Conservation (phyloP, 1,140 invertebrate species). For the Monomorium pharaonis region DNA sequence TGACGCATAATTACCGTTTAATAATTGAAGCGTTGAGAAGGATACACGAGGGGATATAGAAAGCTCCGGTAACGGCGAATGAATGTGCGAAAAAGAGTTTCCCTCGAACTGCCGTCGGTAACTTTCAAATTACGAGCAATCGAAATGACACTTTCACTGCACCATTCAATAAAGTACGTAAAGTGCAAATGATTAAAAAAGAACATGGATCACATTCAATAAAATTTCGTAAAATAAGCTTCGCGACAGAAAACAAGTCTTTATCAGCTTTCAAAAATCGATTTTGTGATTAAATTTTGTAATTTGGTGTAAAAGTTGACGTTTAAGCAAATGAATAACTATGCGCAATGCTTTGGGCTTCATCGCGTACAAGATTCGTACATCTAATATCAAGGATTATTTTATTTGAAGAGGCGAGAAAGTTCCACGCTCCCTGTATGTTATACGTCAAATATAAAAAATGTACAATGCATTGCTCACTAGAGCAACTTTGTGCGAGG, state of each 20-base stretch:
- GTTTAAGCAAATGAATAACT: not conserved
- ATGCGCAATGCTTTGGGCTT: no score
- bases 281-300: not conserved
- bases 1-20: constrained; percentile 58
- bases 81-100: not conserved
- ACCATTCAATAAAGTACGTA: not conserved
- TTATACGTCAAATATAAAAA: constrained; percentile 6
- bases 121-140: not conserved
- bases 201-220: not conserved
- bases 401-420: not conserved
- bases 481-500: not conserved
- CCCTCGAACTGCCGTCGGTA: not conserved
- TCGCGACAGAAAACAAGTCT: not conserved
- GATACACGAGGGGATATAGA: not conserved
- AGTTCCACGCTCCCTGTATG: not conserved
- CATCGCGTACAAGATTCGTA: not conserved
- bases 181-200: not conserved
- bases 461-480: not conserved
- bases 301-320: not conserved
- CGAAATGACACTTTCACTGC: not conserved
- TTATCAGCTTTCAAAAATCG: not conserved
- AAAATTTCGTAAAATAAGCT: not conserved
- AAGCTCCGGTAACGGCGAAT: constrained; percentile 8
- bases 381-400: not conserved
- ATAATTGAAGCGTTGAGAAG: constrained; percentile 42